phyloP scores from a whole-genome alignment of 2,797 vertebrate genomes.

The Gymnoscopelus microlampas region DNA sequence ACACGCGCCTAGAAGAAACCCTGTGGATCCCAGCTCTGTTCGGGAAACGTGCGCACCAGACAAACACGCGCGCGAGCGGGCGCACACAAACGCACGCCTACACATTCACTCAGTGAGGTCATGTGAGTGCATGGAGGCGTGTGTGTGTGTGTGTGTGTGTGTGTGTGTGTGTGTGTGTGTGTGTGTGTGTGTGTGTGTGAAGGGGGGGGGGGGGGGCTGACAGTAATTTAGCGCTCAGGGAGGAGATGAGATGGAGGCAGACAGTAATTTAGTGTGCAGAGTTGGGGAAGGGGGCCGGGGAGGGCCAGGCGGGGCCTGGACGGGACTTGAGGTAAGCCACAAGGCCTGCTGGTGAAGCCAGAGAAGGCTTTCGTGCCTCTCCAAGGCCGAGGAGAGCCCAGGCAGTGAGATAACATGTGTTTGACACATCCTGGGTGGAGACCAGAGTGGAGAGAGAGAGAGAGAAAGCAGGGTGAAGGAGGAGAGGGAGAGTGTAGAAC shows the following conservation, averaged over 20 bases:
- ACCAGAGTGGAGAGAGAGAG: not conserved
- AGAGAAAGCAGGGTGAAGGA: slow-evolving; percentile 12
- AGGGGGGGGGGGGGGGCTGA: slow-evolving; percentile 49
- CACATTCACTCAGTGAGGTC: slow-evolving; percentile 55
- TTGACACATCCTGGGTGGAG: slow-evolving; percentile 70
- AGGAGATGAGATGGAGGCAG: slow-evolving; percentile 71
- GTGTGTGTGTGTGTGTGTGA: not conserved
- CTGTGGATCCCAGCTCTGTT: too few relatives aligned
- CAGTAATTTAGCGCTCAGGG: slow-evolving; percentile 69
- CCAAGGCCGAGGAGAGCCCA: slow-evolving; percentile 64
- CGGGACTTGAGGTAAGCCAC: slow-evolving; percentile 75
- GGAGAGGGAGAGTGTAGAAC: not conserved
- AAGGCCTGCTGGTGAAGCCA: slow-evolving; percentile 67
- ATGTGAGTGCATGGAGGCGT: slow-evolving; percentile 65
- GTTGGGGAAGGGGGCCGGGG: slow-evolving; percentile 51
- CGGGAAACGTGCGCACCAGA: not conserved
- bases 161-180: not conserved
- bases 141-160: slow-evolving; percentile 2
- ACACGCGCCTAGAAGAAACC: not conserved
- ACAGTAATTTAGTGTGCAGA: slow-evolving; percentile 67
- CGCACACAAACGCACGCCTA: slow-evolving; percentile 8
- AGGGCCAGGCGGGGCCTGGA: slow-evolving; percentile 9
- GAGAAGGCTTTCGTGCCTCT: slow-evolving; percentile 67
- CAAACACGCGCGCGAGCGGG: not conserved
- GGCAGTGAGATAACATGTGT: slow-evolving; percentile 73